phyloP scores from a whole-genome alignment of 2,113 vertebrate species.

The Arothron firmamentum region DNA sequence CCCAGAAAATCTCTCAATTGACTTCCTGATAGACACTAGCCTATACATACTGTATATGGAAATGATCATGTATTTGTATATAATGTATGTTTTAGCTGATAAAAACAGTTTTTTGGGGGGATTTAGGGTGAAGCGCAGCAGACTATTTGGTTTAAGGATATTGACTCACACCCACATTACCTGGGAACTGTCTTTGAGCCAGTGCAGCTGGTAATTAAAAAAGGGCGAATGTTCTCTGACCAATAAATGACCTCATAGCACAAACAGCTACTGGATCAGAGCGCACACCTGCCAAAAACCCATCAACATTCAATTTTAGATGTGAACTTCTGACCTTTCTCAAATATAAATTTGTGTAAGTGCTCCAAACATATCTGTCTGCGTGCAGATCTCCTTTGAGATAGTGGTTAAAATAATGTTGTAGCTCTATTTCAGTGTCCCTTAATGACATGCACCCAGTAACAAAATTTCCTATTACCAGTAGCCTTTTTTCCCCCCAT shows the following conservation, averaged over 20 bases:
- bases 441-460: not conserved
- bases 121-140: not conserved
- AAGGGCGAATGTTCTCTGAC: not conserved
- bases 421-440: too few relatives aligned
- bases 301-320: not conserved
- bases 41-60: not conserved
- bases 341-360: too few relatives aligned
- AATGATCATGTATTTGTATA: not conserved
- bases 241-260: not conserved
- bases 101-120: too few relatives aligned
- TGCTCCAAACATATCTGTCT: too few relatives aligned
- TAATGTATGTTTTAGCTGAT: not conserved
- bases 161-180: too few relatives aligned
- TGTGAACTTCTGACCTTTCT: not conserved
- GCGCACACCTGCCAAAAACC: not conserved
- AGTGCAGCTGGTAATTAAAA: not conserved
- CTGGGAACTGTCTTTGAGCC: not conserved
- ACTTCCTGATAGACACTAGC: not conserved
- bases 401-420: too few relatives aligned
- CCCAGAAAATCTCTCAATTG: slow-evolving; percentile 14
- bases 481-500: slow-evolving; percentile 8
- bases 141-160: too few relatives aligned
- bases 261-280: slow-evolving; percentile 2
- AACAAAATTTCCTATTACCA: slow-evolving; percentile 5
- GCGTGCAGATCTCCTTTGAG: too few relatives aligned